Conservation (phyloP, 2,888 invertebrate genomes). For the Germaria angustata region DNA sequence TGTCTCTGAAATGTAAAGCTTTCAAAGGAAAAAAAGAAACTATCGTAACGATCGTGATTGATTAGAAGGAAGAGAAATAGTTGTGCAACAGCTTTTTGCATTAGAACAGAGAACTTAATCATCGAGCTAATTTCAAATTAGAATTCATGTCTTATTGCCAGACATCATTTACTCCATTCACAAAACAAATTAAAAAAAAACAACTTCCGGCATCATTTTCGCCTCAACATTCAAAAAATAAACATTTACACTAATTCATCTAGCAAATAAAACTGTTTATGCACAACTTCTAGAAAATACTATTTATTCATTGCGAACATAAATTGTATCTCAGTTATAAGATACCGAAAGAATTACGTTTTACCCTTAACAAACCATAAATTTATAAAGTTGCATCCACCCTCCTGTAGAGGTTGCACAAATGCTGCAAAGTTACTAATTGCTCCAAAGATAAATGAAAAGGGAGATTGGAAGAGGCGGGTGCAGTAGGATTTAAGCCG, state of each 20-base stretch:
- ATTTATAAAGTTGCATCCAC: not conserved
- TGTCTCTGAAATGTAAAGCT: too few species aligned
- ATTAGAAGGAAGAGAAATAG: too few species aligned
- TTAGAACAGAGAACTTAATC: too few species aligned
- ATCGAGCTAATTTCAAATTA: too few species aligned
- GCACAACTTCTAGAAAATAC: not conserved
- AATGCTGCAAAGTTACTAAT: slow-evolving; percentile 3
- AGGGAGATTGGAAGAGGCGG: not conserved
- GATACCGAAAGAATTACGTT: not conserved
- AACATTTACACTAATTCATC: slow-evolving; percentile 24
- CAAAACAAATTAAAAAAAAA: too few species aligned
- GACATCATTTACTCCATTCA: too few species aligned
- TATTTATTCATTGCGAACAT: not conserved
- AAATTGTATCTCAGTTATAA: not conserved
- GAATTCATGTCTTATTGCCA: too few species aligned
- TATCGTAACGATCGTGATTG: too few species aligned
- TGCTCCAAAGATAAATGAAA: not conserved
- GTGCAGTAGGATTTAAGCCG: not conserved
- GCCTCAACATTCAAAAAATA: too few species aligned
- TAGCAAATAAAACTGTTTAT: slow-evolving; percentile 14
- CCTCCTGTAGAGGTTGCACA: not conserved
- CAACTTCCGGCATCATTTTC: too few species aligned
- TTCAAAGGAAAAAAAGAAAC: too few species aligned
- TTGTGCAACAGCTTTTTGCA: too few species aligned
- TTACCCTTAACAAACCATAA: not conserved